phyloP scores from a whole-genome alignment of 1,140 invertebrate genomes.

The Oryctes rhinoceros region DNA sequence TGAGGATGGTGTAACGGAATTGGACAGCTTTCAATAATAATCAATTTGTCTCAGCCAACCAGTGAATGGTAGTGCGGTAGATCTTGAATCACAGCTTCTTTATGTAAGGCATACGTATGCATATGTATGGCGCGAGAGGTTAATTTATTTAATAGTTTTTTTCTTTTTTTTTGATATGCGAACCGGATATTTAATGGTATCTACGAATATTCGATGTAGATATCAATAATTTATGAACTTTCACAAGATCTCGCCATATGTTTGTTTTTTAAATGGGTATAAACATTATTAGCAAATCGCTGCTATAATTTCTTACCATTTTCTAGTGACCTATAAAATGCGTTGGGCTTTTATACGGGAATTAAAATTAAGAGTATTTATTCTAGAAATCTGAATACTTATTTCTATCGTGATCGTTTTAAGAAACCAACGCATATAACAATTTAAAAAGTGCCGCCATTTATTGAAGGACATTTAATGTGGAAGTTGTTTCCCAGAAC shows the following conservation, averaged over 20 bases:
- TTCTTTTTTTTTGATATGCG: neutral
- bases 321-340: neutral
- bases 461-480: too few relatives aligned
- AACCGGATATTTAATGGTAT: constrained; percentile 7
- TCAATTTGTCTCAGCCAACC: constrained; percentile 24
- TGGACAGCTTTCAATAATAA: constrained; percentile 23
- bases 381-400: neutral
- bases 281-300: neutral
- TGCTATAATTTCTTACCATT: neutral
- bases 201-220: neutral
- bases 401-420: neutral
- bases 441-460: too few relatives aligned
- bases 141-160: neutral
- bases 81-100: neutral
- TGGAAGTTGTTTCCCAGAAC: too few relatives aligned
- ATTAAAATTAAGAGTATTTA: neutral
- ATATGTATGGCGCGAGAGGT: neutral
- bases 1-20: neutral
- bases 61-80: neutral
- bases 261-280: constrained; percentile 1
- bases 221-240: constrained; percentile 23
- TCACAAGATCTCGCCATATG: constrained; percentile 1
- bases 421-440: too few relatives aligned
- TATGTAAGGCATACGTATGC: neutral
- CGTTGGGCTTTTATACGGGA: neutral